A percentile compares a stretch with the other conserved stretches of the same genome.
These are phyloP conservation scores for Pammene aurita DNA, from an alignment of 2,888 invertebrate genomes.

Conservation along the genomic window DNA sequence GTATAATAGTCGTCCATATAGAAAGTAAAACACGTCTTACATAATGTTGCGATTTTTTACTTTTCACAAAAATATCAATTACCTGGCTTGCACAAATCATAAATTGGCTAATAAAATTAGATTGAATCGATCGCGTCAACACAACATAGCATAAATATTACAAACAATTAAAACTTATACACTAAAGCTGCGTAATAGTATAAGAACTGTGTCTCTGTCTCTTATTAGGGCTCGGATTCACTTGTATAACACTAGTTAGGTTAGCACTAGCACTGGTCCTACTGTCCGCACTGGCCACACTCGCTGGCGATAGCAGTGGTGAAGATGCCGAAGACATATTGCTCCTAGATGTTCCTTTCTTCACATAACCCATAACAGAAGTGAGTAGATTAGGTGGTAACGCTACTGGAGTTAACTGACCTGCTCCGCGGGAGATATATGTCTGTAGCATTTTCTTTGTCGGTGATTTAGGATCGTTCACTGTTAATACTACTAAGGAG, in stretches of 20 bases:
- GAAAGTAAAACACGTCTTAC: too few species aligned
- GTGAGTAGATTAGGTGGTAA: conserved; percentile 66
- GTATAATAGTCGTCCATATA: too few species aligned
- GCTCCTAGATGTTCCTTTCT: conserved; percentile 64
- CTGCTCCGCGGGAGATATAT: conserved; percentile 68
- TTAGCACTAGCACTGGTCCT: conserved; percentile 52
- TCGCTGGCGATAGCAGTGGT: conserved; percentile 70
- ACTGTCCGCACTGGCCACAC: conserved; percentile 62
- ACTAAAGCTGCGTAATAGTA: conserved; percentile 70
- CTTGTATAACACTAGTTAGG: conserved; percentile 53
- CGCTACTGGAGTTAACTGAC: conserved; percentile 66
- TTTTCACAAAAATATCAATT: too few species aligned
- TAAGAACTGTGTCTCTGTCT: conserved; percentile 65
- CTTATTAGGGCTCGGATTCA: conserved; percentile 61
- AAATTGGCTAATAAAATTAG: neutral
- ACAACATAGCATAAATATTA: too few species aligned
- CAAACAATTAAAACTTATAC: too few species aligned
- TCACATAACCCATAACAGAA: conserved; percentile 73
- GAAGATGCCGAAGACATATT: conserved; percentile 69
- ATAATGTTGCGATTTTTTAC: too few species aligned
- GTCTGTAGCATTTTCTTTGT: conserved; percentile 76
- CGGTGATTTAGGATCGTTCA: conserved; percentile 71
- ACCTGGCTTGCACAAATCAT: too few species aligned
- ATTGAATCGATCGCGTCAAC: too few species aligned
- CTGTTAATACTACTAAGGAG: conserved; percentile 72